Conservation (phyloP, 1,140 invertebrate genomes). For the Macrosteles quadrilineatus region DNA sequence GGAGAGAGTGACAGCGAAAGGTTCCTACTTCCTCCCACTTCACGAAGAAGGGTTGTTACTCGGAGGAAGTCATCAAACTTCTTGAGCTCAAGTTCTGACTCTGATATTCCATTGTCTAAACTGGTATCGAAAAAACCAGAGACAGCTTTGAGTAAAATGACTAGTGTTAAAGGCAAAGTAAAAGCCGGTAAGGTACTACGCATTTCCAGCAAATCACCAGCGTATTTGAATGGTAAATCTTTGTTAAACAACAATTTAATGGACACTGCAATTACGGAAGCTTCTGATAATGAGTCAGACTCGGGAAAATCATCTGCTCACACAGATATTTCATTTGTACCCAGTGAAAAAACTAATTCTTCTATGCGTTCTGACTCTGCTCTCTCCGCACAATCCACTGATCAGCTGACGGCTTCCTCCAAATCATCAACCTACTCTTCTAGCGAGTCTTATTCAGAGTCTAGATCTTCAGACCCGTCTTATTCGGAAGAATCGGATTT, state of each 20-base stretch:
- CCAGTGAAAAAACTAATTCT: not conserved
- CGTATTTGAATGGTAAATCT: constrained; percentile 3
- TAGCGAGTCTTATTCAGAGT: constrained; percentile 3
- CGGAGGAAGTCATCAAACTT: not conserved
- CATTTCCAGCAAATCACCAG: not conserved
- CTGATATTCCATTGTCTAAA: not conserved
- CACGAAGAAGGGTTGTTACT: no score
- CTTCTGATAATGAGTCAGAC: constrained; percentile 5
- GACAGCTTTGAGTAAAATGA: not conserved
- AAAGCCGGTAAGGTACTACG: constrained; percentile 5
- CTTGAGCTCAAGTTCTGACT: constrained; percentile 11
- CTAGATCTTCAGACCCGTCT: not conserved
- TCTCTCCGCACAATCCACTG: not conserved
- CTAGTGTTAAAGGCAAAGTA: not conserved
- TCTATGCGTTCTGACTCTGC: not conserved
- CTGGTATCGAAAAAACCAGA: not conserved
- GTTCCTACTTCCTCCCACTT: no score
- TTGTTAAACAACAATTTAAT: not conserved
- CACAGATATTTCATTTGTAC: not conserved
- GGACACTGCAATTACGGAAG: not conserved
- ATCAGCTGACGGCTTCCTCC: not conserved
- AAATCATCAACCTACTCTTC: not conserved
- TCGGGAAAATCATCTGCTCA: constrained; percentile 3
- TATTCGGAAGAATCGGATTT: not conserved
- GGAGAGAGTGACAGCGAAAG: no score